Base-by-base conservation (phyloP, 2,797 vertebrate genomes). In the Threskiornis aethiopicus region DNA sequence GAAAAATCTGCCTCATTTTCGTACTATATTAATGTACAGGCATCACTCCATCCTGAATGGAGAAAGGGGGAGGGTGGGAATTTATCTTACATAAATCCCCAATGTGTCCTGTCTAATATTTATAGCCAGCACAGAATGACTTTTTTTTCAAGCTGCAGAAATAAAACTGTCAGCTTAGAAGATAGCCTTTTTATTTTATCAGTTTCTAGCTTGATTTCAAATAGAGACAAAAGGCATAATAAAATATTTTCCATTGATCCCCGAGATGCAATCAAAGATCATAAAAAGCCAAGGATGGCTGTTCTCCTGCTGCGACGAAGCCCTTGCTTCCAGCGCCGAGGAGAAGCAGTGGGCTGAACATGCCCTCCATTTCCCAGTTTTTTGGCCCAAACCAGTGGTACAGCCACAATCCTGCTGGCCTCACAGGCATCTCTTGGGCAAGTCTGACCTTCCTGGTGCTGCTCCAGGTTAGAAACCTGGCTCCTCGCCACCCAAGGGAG, bases 151-250 rank as follows among this genome's bases (percentile, higher is more conserved):
- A 75, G 92, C 71, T 93, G 89, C 94, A 95, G 95, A 96, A 96
- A 97, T 97, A 94, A 96, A 97, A 62, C 96, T 96, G 96, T 92
- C 97, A 96, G 57, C 86, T 93, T 80, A 29, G 39, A 82, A 95
- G 95, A 96, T 61, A 87, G 95, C 84, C 91, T 83, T 85, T 91
- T 92, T 64, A 66, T 86, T 97, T 95, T 84, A 94, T 91, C 96
- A 90, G 73, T 28, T 76, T 75, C 92, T 28, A 79, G 91, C 85
- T 86, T 93, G 93, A 89, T 96, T 95, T 95, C 94, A 39, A 91
- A 91, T 66, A 67, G 95, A 93, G 87, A 95, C 79, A 93, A 92
- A 94, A 95, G 84, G 83, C 91, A 73, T 71, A 80, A 85, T 96
- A 82, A 95, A 92, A 84, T 42, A 85, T 95, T 92, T 93, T 8